Base-by-base conservation (phyloP, 2,888 invertebrate genomes). In the Teleogryllus oceanicus region DNA sequence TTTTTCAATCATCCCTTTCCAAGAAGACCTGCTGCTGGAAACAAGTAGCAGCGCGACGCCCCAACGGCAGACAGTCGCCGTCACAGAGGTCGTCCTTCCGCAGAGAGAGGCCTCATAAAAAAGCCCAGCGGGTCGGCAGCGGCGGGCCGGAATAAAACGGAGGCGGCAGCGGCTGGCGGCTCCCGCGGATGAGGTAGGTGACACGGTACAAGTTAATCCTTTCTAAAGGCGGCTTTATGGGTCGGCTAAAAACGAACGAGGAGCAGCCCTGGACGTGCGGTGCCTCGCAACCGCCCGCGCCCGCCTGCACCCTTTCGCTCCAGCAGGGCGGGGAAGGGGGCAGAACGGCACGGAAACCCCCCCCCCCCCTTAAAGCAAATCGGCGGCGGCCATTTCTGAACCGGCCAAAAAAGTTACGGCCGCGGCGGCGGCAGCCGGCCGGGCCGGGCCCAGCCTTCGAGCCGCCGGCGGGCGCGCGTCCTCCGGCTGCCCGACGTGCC, bases 141-240 rank as follows among this genome's bases (percentile, higher is more conserved):
- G 24, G n/a, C 16, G n/a, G 62, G n/a, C 62, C 16, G 62, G 62
- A 62, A 18, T 62, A 62, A 62, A 62, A 62, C 62, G n/a, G 62
- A 24, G 24, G 62, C 5, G 62, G 62, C 62, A 37, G 37, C 37
- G 37, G 37, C 37, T 37, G 37, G 37, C 37, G 37, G 62, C 16
- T 18, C n/a, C 62, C 62, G 62, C 13, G 62, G 62, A 62, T 62
- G 62, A 62, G 62, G 62, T 13, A 62, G 62, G 62, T 62, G 62
- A 62, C 62, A 62, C 62, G 16, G 62, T 62, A 62, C 62, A 62
- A 62, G 62, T 62, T 62, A 62, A 62, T 62, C 62, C 62, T 62
- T 62, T 62, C 62, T 62, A 62, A 62, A 62, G 62, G 62, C 62
- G 62, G 16, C 62, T 62, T 62, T 62, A 62, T 62, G 62, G 62